These are phyloP conservation scores for Buphagus erythrorhynchus DNA, from an alignment of 2,797 vertebrate genomes.

Conservation along the genomic window DNA sequence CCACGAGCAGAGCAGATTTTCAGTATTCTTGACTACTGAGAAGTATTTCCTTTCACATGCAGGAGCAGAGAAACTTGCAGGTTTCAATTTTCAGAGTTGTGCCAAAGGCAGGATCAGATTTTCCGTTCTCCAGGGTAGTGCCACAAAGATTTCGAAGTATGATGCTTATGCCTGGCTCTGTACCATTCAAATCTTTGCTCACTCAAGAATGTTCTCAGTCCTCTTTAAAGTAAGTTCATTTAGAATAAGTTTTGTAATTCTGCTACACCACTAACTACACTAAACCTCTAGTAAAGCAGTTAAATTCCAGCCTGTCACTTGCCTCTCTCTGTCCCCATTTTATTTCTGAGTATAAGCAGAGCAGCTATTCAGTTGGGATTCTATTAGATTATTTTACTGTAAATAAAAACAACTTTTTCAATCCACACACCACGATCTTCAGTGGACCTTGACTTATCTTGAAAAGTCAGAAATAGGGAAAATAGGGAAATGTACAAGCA, in stretches of 20 bases:
- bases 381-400: neutral
- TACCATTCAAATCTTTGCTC: neutral
- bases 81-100: neutral
- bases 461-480: no score
- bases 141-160: neutral
- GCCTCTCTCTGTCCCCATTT: neutral
- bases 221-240: neutral
- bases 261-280: neutral
- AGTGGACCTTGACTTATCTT: no score
- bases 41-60: neutral
- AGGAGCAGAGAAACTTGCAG: neutral
- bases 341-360: neutral
- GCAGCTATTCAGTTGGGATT: neutral
- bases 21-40: neutral
- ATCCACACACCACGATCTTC: neutral
- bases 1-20: neutral
- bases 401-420: neutral
- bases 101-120: neutral
- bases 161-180: neutral
- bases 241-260: neutral
- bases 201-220: neutral
- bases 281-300: neutral
- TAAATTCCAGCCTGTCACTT: neutral
- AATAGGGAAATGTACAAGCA: accelerated
- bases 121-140: neutral